phyloP scores from a whole-genome alignment of 2,888 invertebrate species.

The Lagria hirta region DNA sequence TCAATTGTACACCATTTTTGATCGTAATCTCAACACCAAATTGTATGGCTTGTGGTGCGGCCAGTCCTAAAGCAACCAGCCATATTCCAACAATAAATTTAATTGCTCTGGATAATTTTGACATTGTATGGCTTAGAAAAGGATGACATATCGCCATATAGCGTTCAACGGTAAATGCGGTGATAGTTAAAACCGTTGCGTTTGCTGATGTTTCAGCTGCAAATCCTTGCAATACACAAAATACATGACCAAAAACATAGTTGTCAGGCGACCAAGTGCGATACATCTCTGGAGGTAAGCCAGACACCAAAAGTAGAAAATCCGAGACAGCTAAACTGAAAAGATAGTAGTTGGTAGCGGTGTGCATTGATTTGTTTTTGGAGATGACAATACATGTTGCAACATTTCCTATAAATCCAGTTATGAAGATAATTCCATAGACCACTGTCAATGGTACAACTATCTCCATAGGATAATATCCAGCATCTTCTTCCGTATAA shows the following conservation, averaged over 20 bases:
- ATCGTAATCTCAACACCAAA: conserved; percentile 46
- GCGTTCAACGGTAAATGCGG: conserved; percentile 80
- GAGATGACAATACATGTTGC: conserved; percentile 86
- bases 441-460: conserved; percentile 74
- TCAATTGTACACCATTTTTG: conserved; percentile 30
- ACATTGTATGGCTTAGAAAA: conserved; percentile 76
- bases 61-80: conserved; percentile 72
- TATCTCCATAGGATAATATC: conserved; percentile 45
- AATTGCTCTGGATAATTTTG: conserved; percentile 80
- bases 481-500: not conserved
- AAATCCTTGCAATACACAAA: conserved; percentile 76
- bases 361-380: conserved; percentile 83
- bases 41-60: conserved; percentile 66
- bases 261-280: conserved; percentile 74
- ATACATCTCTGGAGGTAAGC: conserved; percentile 82
- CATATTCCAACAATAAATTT: conserved; percentile 79
- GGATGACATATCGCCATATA: conserved; percentile 66
- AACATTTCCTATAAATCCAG: conserved; percentile 78
- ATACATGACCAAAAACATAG: conserved; percentile 75
- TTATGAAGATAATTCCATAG: conserved; percentile 74
- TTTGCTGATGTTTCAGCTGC: conserved; percentile 80
- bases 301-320: conserved; percentile 74
- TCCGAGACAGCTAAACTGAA: conserved; percentile 86
- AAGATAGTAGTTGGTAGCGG: conserved; percentile 78
- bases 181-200: conserved; percentile 72